Evolutionary conservation across 2,888 invertebrate species (phyloP), one percentile per base, ranked within the genome.

Genomic region (Encarsia formosa): DNA sequence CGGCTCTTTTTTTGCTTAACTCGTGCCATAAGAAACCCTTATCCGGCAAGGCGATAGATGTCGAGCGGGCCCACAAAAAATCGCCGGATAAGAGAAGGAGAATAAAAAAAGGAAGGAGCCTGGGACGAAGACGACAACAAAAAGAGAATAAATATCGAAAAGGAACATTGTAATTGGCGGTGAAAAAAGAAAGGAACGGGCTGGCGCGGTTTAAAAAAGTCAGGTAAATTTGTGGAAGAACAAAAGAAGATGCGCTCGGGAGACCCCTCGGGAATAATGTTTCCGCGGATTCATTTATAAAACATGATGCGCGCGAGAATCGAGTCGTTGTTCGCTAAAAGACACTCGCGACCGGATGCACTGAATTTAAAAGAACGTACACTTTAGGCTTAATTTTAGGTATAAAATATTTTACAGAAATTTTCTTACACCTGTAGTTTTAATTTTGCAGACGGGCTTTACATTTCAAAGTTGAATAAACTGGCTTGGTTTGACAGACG

Each of bases 21-120:
- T n/a, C 38, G 41, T 40, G 56, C 31, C 40, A 53, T 52, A 50
- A 45, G 42, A 50, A 54, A 56, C 52, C 49, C 52, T 59, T 43
- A 53, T 42, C 52, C 43, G 49, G 24, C 56, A 48, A 52, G 47
- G 51, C 52, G 57, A 53, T 59, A 59, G 58, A 58, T 59, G 53
- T 48, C 56, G 57, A 52, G 47, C 47, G 23, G n/a, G 16, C 31
- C 23, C 31, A 29, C 15, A 38, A 37, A 24, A 26, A 26, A 35
- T n/a, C n/a, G n/a, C n/a, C n/a, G n/a, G n/a, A n/a, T n/a, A n/a
- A n/a, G 29, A 16, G 19, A 5, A 26, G 4, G 24, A 6, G 26
- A 26, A 32, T 26, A 6, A 26, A 6, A 19, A 15, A 34, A n/a
- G 42, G 15, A 23, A n/a, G 19, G 18, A 29, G 18, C 23, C 22